phyloP scores from a whole-genome alignment of 2,797 vertebrate species.

The Gallinago solitaria region DNA sequence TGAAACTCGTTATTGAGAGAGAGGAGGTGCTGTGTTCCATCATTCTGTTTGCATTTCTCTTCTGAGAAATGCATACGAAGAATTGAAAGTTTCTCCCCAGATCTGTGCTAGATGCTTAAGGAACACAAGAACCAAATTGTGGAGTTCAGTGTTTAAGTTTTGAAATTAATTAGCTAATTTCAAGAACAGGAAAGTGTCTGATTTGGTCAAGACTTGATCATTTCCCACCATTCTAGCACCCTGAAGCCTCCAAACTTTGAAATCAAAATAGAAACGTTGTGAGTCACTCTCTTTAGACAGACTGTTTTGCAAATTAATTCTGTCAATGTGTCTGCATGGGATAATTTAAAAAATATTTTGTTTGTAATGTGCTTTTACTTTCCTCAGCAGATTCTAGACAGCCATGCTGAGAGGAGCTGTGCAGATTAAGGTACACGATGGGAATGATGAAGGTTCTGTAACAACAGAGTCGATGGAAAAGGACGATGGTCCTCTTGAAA shows the following conservation, averaged over 20 bases:
- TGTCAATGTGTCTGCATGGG: neutral
- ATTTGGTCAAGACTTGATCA: neutral
- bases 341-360: neutral
- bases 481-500: neutral
- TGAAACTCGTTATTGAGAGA: neutral
- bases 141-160: neutral
- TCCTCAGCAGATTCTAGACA: neutral
- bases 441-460: neutral
- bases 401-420: neutral
- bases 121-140: neutral
- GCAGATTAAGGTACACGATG: neutral
- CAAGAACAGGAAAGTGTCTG: neutral
- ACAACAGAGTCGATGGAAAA: neutral
- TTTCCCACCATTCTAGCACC: neutral
- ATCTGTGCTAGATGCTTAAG: neutral
- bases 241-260: neutral
- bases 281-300: neutral
- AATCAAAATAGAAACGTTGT: neutral
- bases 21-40: neutral
- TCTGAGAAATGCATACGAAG: neutral
- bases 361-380: neutral
- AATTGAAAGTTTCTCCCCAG: neutral
- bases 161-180: neutral
- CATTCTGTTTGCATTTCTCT: neutral
- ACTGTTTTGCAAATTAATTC: neutral